phyloP scores from a whole-genome alignment of 1,140 invertebrate species.

The Megalopta genalis region DNA sequence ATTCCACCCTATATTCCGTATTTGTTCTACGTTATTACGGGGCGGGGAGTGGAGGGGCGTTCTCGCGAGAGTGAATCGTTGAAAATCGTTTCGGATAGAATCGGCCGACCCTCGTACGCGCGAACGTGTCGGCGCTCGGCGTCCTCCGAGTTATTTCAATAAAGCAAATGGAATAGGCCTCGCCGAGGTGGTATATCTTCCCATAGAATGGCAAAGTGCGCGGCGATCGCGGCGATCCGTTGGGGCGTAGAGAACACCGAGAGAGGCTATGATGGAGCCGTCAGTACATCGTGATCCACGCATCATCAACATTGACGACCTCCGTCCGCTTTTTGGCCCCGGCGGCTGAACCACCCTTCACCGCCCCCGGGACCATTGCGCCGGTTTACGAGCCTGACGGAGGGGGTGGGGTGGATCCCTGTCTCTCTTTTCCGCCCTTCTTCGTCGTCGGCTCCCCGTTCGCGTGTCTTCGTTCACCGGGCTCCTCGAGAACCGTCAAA shows the following conservation, averaged over 20 bases:
- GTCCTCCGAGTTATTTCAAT: conserved; percentile 66
- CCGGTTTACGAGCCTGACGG: conserved; percentile 73
- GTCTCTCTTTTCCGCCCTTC: conserved; percentile 39
- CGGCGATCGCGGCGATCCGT: conserved; percentile 2
- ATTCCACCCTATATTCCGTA: not conserved
- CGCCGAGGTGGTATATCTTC: conserved; percentile 57
- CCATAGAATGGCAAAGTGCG: conserved; percentile 49
- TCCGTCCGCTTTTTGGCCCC: conserved; percentile 71
- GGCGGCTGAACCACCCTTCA: conserved; percentile 21
- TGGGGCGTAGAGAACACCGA: conserved; percentile 16
- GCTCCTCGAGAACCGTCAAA: conserved; percentile 12
- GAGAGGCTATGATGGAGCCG: conserved; percentile 66
- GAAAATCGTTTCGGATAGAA: conserved; percentile 38
- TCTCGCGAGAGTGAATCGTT: conserved; percentile 38
- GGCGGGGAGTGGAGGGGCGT: not conserved
- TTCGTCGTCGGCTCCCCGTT: conserved; percentile 3
- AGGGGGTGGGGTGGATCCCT: too few relatives aligned
- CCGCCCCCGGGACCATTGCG: conserved; percentile 60
- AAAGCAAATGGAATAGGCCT: conserved; percentile 67
- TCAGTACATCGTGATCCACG: conserved; percentile 78
- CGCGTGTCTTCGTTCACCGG: not conserved
- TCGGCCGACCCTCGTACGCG: conserved; percentile 18
- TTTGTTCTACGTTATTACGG: not conserved
- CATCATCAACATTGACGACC: conserved; percentile 79
- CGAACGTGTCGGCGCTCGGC: conserved; percentile 46